phyloP scores from a whole-genome alignment of 2,113 vertebrate species.

The Odocoileus hemionus region DNA sequence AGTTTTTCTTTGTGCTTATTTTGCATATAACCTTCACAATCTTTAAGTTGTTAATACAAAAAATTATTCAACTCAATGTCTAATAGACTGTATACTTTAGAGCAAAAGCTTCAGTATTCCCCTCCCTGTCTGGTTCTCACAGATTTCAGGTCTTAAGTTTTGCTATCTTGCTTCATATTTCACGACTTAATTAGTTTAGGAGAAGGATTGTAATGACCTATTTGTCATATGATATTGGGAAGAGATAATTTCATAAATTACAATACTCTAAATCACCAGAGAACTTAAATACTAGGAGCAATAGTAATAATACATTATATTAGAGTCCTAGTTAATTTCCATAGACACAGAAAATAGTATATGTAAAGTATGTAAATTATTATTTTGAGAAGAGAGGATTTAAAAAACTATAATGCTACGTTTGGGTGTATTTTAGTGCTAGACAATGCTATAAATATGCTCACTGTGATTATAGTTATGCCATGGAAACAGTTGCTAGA shows the following conservation, averaged over 20 bases:
- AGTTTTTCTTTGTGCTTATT: background rate
- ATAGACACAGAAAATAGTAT: background rate
- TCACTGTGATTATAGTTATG: background rate
- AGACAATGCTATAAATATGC: background rate
- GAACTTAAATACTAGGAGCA: constrained; percentile 15
- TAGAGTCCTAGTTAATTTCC: constrained; percentile 38
- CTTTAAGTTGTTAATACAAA: background rate
- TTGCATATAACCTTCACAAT: background rate
- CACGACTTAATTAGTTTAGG: constrained; percentile 45
- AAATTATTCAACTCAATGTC: background rate
- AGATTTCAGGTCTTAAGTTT: background rate
- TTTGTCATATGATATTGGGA: constrained; percentile 2
- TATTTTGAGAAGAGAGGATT: background rate
- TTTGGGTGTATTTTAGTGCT: background rate
- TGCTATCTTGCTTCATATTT: constrained; percentile 34
- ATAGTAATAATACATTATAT: constrained; percentile 50
- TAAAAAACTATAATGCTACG: background rate
- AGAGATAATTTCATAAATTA: constrained; percentile 58
- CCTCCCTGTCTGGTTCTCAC: background rate
- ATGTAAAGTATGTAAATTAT: constrained; percentile 23
- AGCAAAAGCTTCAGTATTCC: background rate
- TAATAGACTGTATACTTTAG: background rate
- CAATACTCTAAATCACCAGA: background rate
- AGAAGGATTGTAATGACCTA: constrained; percentile 19
- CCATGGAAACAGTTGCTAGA: background rate